These are phyloP conservation scores for Adrianichthys oophorus DNA, from an alignment of 2,797 vertebrate species.

Conservation along the genomic window DNA sequence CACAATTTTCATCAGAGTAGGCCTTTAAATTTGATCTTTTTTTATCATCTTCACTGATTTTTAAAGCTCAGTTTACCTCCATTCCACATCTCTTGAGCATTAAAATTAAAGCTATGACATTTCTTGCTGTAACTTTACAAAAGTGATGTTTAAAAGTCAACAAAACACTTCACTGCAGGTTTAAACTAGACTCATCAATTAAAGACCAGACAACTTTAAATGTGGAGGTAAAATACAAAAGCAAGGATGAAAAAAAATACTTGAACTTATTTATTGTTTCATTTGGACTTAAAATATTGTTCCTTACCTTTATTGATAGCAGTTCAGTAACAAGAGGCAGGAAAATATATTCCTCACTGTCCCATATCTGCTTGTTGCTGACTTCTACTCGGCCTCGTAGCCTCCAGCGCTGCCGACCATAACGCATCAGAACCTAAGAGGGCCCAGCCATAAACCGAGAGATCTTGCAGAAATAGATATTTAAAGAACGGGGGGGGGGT, in stretches of 20 bases:
- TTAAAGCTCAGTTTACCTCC: too few relatives aligned
- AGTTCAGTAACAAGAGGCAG: conserved; percentile 94
- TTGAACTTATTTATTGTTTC: not conserved
- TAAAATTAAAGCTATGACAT: too few relatives aligned
- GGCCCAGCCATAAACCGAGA: conserved; percentile 9
- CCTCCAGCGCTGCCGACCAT: conserved; percentile 95
- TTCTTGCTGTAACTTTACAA: too few relatives aligned
- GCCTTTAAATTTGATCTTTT: too few relatives aligned
- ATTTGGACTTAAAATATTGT: not conserved
- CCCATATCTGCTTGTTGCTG: conserved; percentile 97
- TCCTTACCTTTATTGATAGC: conserved; percentile 94
- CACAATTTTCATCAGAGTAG: too few relatives aligned
- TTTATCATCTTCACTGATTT: too few relatives aligned
- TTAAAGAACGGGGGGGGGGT: not conserved
- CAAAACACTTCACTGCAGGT: too few relatives aligned
- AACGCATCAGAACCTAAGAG: conserved; percentile 95
- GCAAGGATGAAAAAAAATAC: not conserved
- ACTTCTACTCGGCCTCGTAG: conserved; percentile 93
- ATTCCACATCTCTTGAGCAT: too few relatives aligned
- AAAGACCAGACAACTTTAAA: too few relatives aligned
- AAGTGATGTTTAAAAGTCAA: too few relatives aligned
- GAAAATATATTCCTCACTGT: conserved; percentile 96
- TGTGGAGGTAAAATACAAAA: too few relatives aligned
- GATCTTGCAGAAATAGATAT: not conserved
- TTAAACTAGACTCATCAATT: too few relatives aligned